Conservation (phyloP, 2,113 vertebrate genomes). For the Mobula birostris region DNA sequence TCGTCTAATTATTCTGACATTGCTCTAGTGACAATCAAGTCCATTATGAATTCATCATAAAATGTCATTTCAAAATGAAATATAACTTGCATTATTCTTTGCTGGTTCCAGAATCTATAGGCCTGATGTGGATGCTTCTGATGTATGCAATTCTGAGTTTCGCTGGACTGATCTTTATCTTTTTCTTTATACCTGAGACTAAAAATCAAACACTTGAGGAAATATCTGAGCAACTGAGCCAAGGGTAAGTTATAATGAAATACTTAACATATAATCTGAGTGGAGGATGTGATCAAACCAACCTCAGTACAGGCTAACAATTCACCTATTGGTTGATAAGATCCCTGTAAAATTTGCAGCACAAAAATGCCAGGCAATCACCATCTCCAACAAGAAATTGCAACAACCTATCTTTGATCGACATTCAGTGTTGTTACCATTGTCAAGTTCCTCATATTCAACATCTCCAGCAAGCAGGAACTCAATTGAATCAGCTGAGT, state of each 20-base stretch:
- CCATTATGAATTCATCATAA: neutral
- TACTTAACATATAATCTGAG: neutral
- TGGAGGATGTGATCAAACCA: neutral
- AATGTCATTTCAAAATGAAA: neutral
- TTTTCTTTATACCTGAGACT: slow-evolving; percentile 81
- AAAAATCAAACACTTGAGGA: slow-evolving; percentile 84
- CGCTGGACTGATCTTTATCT: slow-evolving; percentile 72
- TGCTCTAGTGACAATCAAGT: neutral
- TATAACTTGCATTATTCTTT: slow-evolving; percentile 40
- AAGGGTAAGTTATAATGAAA: slow-evolving; percentile 63
- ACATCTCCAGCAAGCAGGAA: no score
- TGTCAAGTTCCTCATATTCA: no score
- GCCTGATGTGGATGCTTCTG: slow-evolving; percentile 79
- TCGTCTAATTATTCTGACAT: neutral
- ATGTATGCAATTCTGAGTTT: slow-evolving; percentile 80
- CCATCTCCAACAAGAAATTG: no score
- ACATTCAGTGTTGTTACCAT: no score
- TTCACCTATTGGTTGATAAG: neutral
- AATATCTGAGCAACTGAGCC: slow-evolving; percentile 82
- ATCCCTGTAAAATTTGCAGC: no score
- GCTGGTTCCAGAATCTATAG: slow-evolving; percentile 66
- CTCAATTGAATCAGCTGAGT: no score
- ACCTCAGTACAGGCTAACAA: neutral
- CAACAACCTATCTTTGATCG: no score
- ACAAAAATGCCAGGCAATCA: no score